Conservation (phyloP, 2,797 vertebrate genomes). For the Podargus strigoides region DNA sequence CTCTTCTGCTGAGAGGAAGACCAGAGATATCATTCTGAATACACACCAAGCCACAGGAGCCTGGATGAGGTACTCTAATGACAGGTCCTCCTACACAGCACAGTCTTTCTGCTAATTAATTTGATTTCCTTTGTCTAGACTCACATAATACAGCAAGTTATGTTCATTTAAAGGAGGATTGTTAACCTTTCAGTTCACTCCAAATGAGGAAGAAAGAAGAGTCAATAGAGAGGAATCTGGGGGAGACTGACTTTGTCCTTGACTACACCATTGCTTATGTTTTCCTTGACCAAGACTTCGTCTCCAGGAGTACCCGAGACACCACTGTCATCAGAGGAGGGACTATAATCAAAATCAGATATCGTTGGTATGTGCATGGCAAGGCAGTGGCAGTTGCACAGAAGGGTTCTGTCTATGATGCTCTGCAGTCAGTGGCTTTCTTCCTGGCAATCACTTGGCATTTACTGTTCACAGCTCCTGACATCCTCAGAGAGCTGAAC, state of each 20-base stretch:
- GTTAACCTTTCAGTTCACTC: slow-evolving; percentile 16
- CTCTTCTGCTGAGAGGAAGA: slow-evolving; percentile 57
- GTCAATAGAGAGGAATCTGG: slow-evolving; percentile 43
- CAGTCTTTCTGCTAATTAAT: slow-evolving; percentile 68
- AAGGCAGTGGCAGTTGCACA: slow-evolving; percentile 37
- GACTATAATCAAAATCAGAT: slow-evolving; percentile 51
- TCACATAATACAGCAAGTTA: slow-evolving; percentile 43
- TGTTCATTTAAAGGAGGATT: neutral
- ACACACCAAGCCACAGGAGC: slow-evolving; percentile 70
- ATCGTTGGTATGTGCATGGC: neutral
- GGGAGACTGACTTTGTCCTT: slow-evolving; percentile 45
- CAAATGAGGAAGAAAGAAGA: slow-evolving; percentile 46
- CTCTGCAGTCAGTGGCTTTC: slow-evolving; percentile 45
- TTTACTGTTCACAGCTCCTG: slow-evolving; percentile 53
- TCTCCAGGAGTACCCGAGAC: slow-evolving; percentile 15
- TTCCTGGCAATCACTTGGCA: slow-evolving; percentile 48
- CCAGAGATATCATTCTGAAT: slow-evolving; percentile 61
- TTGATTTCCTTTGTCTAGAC: slow-evolving; percentile 74
- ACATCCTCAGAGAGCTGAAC: slow-evolving; percentile 30
- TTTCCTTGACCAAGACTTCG: slow-evolving; percentile 27
- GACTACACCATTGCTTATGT: slow-evolving; percentile 45
- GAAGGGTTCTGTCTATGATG: slow-evolving; percentile 14
- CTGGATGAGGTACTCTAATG: slow-evolving; percentile 66
- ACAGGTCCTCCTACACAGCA: slow-evolving; percentile 70
- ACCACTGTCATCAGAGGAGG: slow-evolving; percentile 15